Conservation (phyloP, 2,888 invertebrate species). For the Morpho helenor region DNA sequence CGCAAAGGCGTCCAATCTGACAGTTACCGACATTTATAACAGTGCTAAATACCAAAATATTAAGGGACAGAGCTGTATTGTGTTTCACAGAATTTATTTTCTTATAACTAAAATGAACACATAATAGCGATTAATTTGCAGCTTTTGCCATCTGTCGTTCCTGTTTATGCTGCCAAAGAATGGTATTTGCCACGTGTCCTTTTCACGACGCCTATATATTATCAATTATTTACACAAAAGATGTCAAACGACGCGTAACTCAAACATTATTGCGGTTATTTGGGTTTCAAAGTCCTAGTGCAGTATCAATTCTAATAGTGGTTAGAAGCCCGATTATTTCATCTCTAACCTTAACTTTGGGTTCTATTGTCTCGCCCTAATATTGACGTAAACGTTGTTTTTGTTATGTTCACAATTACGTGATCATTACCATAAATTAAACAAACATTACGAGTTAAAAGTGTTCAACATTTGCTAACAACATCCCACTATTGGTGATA, state of each 20-base stretch:
- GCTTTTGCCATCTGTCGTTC: conserved; percentile 56
- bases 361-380: conserved; percentile 1
- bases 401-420: conserved; percentile 27
- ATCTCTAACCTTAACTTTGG: not conserved
- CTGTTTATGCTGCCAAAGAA: conserved; percentile 33
- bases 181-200: conserved; percentile 60
- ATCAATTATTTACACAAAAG: conserved; percentile 59
- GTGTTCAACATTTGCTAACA: conserved; percentile 34
- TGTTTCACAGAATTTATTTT: conserved; percentile 24
- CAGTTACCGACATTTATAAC: conserved; percentile 39
- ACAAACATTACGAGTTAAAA: conserved; percentile 30
- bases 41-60: conserved; percentile 46
- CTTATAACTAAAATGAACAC: conserved; percentile 38
- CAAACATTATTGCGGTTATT: conserved; percentile 47
- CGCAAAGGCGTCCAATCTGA: conserved; percentile 34
- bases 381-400: conserved; percentile 26
- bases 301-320: not conserved
- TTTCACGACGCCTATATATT: conserved; percentile 50
- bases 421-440: conserved; percentile 32
- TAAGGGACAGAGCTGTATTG: conserved; percentile 34
- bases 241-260: conserved; percentile 60
- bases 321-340: not conserved
- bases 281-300: not conserved
- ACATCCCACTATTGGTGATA: conserved; percentile 31
- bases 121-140: conserved; percentile 45